Evolutionary conservation across 2,888 invertebrate genomes (phyloP).

Genomic region (Drosophila testacea): DNA sequence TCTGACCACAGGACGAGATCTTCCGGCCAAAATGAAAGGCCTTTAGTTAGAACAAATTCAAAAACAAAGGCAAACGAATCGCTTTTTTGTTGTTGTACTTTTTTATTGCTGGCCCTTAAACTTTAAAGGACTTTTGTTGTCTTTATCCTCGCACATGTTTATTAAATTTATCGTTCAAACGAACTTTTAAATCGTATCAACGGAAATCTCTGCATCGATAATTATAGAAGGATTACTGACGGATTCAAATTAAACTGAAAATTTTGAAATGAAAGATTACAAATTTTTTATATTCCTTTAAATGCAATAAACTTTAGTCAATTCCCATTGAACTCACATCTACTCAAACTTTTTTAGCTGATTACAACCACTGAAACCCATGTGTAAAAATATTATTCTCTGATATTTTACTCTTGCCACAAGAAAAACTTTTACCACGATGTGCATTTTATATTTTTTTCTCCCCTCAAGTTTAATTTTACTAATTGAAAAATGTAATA

Average conservation of each 20-base stretch:
- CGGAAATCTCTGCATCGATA: too few species aligned
- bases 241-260: too few species aligned
- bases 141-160: not conserved
- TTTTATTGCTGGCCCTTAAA: not conserved
- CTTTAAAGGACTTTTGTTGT: not conserved
- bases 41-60: slow-evolving; percentile 44
- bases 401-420: not conserved
- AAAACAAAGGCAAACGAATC: slow-evolving; percentile 50
- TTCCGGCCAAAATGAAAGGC: slow-evolving; percentile 52
- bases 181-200: too few species aligned
- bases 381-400: not conserved
- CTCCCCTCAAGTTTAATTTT: slow-evolving; percentile 75
- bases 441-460: not conserved
- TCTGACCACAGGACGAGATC: slow-evolving; percentile 47
- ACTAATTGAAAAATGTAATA: slow-evolving; percentile 85
- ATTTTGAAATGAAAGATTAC: too few species aligned
- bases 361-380: not conserved
- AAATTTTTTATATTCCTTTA: not conserved
- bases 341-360: not conserved
- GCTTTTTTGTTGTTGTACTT: slow-evolving; percentile 3
- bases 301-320: not conserved
- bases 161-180: not conserved
- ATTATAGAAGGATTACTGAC: too few species aligned
- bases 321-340: not conserved
- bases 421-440: not conserved